Conservation (phyloP, 2,113 vertebrate genomes). For the Todiramphus saurophagus region DNA sequence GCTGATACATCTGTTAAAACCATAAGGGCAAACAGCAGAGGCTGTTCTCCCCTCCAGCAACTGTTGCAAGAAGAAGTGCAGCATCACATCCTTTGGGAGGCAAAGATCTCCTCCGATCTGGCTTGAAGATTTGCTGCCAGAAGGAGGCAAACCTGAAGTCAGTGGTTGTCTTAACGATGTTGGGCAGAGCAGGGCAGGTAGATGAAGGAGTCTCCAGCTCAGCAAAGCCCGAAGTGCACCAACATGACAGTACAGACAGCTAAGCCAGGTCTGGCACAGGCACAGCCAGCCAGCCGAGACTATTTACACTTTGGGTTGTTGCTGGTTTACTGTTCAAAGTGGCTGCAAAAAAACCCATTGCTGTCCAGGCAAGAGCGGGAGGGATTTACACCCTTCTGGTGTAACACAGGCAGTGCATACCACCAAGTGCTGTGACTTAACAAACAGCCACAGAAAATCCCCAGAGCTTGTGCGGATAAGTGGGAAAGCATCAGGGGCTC, state of each 20-base stretch:
- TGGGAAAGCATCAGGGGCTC: background rate
- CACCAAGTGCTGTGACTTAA: background rate
- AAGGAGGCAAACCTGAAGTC: background rate
- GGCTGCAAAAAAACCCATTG: background rate
- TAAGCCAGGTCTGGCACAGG: background rate
- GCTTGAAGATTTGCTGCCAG: background rate
- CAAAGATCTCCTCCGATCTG: background rate
- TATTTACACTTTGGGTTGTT: background rate
- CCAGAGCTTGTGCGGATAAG: background rate
- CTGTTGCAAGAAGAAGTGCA: background rate
- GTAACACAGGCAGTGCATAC: fast-evolving
- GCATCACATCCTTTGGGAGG: background rate
- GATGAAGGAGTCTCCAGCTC: background rate
- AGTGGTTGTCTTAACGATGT: background rate
- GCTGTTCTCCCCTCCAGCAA: background rate
- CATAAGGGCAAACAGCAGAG: background rate
- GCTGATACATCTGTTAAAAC: background rate
- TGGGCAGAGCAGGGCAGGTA: background rate
- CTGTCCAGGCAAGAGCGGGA: background rate
- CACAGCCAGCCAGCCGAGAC: background rate
- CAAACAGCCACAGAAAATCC: background rate
- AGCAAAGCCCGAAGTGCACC: background rate
- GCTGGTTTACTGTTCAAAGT: background rate
- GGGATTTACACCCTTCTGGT: background rate
- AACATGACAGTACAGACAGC: fast-evolving